A percentile compares a stretch with the other conserved stretches of the same genome.
phyloP scores from a whole-genome alignment of 2,888 invertebrate species.

The Exocentrus adspersus region DNA sequence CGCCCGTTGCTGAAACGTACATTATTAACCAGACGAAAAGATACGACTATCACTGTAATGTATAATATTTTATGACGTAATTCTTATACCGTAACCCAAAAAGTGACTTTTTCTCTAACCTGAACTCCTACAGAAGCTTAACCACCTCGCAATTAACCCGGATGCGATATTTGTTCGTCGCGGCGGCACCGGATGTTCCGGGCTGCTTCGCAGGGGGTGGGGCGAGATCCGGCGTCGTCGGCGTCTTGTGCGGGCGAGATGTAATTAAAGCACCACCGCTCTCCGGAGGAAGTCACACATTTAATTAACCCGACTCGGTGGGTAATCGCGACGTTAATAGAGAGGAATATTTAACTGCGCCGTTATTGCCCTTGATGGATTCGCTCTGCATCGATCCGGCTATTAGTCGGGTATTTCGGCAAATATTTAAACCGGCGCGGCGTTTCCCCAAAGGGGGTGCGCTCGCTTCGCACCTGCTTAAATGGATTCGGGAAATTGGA shows the following conservation, averaged over 20 bases:
- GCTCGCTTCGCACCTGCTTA: not conserved
- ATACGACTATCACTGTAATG: too few species aligned
- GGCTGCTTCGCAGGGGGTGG: slow-evolving; percentile 23
- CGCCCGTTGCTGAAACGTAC: too few species aligned
- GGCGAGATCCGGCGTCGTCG: slow-evolving; percentile 47
- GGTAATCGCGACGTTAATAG: slow-evolving; percentile 63
- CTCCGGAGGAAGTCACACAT: slow-evolving; percentile 61
- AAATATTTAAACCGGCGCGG: slow-evolving; percentile 17
- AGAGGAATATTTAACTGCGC: slow-evolving; percentile 62
- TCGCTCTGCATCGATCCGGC: slow-evolving; percentile 14
- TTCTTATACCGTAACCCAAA: too few species aligned
- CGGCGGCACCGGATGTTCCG: slow-evolving; percentile 19
- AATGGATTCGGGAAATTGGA: too few species aligned
- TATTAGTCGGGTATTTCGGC: slow-evolving; percentile 17
- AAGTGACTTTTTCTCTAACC: too few species aligned
- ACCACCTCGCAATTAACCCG: slow-evolving; percentile 19
- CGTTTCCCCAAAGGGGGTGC: not conserved
- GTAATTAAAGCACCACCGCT: slow-evolving; percentile 60
- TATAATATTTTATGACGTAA: too few species aligned
- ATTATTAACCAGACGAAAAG: too few species aligned
- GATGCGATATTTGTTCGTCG: slow-evolving; percentile 24
- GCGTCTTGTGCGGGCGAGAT: slow-evolving; percentile 59
- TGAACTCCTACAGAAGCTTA: too few species aligned
- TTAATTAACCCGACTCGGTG: slow-evolving; percentile 62
- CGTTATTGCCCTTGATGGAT: slow-evolving; percentile 51